These are phyloP conservation scores for Cheilosia soror DNA, from an alignment of 2,888 invertebrate genomes.

Conservation along the genomic window DNA sequence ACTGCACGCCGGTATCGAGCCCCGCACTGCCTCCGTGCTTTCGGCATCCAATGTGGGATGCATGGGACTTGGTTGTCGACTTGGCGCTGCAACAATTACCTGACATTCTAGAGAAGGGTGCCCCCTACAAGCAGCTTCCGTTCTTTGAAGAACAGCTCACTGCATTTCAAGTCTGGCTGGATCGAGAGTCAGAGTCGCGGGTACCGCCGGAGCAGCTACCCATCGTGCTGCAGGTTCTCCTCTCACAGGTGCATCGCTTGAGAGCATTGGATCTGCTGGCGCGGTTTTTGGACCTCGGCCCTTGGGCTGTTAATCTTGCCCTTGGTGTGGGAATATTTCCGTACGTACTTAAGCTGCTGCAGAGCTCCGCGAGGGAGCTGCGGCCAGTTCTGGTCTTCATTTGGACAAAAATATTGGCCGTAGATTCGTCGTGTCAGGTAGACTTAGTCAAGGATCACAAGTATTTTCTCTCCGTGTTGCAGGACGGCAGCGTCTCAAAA, in stretches of 20 bases:
- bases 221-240: conserved; percentile 96
- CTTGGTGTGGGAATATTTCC: conserved; percentile 99
- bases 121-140: conserved; percentile 89
- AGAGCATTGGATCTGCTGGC: conserved; percentile 97
- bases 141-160: conserved; percentile 99
- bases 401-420: conserved; percentile 99
- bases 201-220: conserved; percentile 97
- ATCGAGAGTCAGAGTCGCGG: conserved; percentile 87
- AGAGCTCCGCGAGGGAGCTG: conserved; percentile 96
- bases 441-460: conserved; percentile 98
- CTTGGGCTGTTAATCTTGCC: conserved; percentile 97
- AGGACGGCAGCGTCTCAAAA: conserved; percentile 92
- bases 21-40: conserved; percentile 96
- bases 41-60: conserved; percentile 96
- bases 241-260: conserved; percentile 92
- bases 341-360: conserved; percentile 97
- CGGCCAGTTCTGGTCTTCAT: conserved; percentile 97
- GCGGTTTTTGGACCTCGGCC: conserved; percentile 96
- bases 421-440: conserved; percentile 97
- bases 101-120: conserved; percentile 87
- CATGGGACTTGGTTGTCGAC: conserved; percentile 99
- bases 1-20: conserved; percentile 97
- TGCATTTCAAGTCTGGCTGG: conserved; percentile 92
- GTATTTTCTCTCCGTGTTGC: conserved; percentile 96
- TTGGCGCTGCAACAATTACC: conserved; percentile 96